Evolutionary conservation across 1,140 invertebrate genomes (phyloP).

Genomic region (Drosophila aff.): DNA sequence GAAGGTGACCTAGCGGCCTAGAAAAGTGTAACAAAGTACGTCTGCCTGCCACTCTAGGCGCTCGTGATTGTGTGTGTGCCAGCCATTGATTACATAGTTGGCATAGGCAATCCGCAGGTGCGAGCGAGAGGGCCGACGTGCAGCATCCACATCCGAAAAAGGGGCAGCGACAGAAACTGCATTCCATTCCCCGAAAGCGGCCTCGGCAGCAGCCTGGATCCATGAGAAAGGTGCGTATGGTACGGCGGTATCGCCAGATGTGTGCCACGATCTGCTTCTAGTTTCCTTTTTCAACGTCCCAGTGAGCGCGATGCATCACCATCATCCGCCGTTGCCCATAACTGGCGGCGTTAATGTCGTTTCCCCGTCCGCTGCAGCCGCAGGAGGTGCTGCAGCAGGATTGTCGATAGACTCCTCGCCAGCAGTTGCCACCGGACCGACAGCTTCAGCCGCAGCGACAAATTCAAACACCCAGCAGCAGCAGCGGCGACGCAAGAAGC

Average conservation of each 20-base stretch:
- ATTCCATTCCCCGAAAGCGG: constrained; percentile 71
- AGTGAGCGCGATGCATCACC: constrained; percentile 72
- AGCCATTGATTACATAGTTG: constrained; percentile 51
- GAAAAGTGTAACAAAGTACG: constrained; percentile 45
- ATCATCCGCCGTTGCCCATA: constrained; percentile 76
- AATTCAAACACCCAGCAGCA: constrained; percentile 46
- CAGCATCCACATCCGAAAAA: constrained; percentile 51
- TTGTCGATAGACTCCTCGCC: constrained; percentile 19
- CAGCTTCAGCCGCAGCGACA: constrained; percentile 23
- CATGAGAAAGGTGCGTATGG: constrained; percentile 71
- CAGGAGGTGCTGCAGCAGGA: constrained; percentile 21
- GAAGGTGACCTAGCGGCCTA: not conserved
- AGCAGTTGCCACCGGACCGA: constrained; percentile 12
- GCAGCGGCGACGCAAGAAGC: constrained; percentile 84
- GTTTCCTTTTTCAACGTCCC: constrained; percentile 22
- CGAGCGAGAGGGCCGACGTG: constrained; percentile 39
- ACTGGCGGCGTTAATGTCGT: constrained; percentile 32
- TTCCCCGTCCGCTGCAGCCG: not conserved
- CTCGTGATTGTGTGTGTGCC: constrained; percentile 34
- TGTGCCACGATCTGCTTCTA: constrained; percentile 27
- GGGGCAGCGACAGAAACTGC: constrained; percentile 66
- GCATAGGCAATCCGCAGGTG: constrained; percentile 34
- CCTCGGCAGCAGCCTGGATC: constrained; percentile 36
- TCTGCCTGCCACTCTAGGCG: constrained; percentile 45
- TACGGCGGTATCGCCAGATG: constrained; percentile 21